Conservation (phyloP, 2,113 vertebrate species). For the Ginglymostoma cirratum region DNA sequence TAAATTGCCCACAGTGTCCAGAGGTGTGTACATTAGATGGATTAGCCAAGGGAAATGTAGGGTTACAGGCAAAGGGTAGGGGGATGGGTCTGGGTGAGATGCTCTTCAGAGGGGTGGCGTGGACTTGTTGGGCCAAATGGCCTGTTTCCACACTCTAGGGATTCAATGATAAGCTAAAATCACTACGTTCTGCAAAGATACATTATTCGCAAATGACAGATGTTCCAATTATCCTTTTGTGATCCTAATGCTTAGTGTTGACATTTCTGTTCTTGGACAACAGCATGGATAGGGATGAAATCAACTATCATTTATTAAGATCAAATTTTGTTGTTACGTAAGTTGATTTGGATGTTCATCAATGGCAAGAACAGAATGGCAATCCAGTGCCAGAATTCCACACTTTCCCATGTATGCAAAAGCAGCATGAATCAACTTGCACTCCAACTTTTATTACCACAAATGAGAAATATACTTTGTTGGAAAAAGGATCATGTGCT, state of each 20-base stretch:
- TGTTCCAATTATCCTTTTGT: not conserved
- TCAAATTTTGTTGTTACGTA: not conserved
- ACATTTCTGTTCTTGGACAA: not conserved
- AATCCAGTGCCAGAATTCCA: not conserved
- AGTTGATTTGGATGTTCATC: not conserved
- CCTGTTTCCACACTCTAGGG: no score
- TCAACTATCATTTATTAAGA: not conserved
- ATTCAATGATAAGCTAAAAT: not conserved
- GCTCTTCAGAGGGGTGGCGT: no score
- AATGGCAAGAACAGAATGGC: not conserved
- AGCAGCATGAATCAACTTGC: conserved; percentile 4
- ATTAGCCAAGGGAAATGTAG: no score
- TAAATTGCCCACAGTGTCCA: no score
- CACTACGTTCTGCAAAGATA: not conserved
- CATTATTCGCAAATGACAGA: not conserved
- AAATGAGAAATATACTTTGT: not conserved
- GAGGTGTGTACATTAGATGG: no score
- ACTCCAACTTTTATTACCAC: not conserved
- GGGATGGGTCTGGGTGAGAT: no score
- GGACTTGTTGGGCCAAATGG: no score
- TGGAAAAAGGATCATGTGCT: not conserved
- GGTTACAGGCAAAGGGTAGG: no score
- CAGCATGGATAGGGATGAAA: not conserved
- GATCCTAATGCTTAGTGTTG: not conserved
- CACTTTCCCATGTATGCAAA: not conserved